Conservation (phyloP, 2,888 invertebrate genomes). For the Sylvicola cinctus region DNA sequence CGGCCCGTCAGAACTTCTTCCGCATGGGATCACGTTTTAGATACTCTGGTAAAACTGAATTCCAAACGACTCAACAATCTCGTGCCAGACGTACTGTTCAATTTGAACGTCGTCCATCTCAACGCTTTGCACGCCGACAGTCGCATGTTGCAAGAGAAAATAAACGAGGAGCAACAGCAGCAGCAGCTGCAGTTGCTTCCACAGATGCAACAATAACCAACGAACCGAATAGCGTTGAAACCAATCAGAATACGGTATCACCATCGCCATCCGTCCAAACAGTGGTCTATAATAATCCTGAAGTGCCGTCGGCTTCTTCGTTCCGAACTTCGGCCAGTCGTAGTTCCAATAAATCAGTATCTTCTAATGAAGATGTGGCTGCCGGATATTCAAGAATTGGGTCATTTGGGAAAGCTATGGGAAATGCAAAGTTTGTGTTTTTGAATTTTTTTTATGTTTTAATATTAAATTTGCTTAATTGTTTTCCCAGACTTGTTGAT, state of each 20-base stretch:
- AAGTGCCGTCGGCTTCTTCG: constrained; percentile 7
- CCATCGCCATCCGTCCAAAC: constrained; percentile 24
- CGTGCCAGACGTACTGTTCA: constrained; percentile 82
- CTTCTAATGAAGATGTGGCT: constrained; percentile 22
- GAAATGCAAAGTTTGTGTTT: constrained; percentile 19
- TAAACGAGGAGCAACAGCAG: constrained; percentile 7
- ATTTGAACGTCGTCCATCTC: constrained; percentile 91
- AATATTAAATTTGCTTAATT: too few species aligned
- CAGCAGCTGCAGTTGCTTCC: constrained; percentile 11
- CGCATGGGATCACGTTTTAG: constrained; percentile 94
- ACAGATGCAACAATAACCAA: constrained; percentile 7
- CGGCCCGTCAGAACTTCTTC: constrained; percentile 87
- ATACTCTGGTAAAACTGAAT: constrained; percentile 88
- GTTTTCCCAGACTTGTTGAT: constrained; percentile 15
- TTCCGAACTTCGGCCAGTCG: constrained; percentile 15
- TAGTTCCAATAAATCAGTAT: constrained; percentile 25
- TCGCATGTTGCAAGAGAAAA: constrained; percentile 63
- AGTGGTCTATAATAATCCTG: constrained; percentile 18
- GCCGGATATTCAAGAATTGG: constrained; percentile 19
- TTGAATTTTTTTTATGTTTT: too few species aligned
- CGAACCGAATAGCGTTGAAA: constrained; percentile 4
- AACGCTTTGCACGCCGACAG: constrained; percentile 83
- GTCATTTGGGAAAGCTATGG: constrained; percentile 27
- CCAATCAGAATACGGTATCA: constrained; percentile 11
- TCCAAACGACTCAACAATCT: constrained; percentile 84